Base-by-base conservation (phyloP, 2,113 vertebrate genomes). In the Varanus salvator region DNA sequence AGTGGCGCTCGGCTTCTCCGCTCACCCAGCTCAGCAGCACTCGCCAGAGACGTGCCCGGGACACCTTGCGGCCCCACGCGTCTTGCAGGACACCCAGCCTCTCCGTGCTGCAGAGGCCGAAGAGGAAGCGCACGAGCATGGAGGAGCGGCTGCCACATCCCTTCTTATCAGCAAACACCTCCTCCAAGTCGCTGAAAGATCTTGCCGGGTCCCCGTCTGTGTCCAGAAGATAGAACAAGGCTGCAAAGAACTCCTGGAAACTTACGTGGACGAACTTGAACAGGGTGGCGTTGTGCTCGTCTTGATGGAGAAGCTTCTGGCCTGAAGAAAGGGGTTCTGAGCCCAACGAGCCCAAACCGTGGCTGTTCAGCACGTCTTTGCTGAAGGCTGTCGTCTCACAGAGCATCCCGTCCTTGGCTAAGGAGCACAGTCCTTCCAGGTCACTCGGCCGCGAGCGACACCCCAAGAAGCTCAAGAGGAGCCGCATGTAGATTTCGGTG, bases 161-260 rank as follows among this genome's bases (percentile, higher is more conserved):
- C 21, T 81, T 86, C 34, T n/a, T 52, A 11, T 31, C 57, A 25
- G 60, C 71, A 57, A 84, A 21, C 9, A 78, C 25, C 2, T 68
- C 80, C 1, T 68, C n/a, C 85, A 83, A 15, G 8, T 48, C 80
- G 34, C 7, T 48, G 31, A 1, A 15, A 8, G 77, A 50, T 8
- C 48, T 27, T n/a, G 0, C 8, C 0, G 80, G 6, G 11, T 44
- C 23, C 17, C 64, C 66, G 0, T 89, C 87, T 9, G 8, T 27
- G 29, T 68, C 50, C 8, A 89, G 23, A 19, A 85, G 38, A n/a
- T 85, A 92, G 66, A 64, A 78, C 57, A 92, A 60, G 66, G 91
- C 92, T 6, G 90, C 88, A 66, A 95, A 91, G 57, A 95, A 91
- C 44, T 93, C 92, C 90, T 95, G 94, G 71, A 95, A 91, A 69